Evolutionary conservation across 2,888 invertebrate species (phyloP).

Genomic region (Pandemis corylana): DNA sequence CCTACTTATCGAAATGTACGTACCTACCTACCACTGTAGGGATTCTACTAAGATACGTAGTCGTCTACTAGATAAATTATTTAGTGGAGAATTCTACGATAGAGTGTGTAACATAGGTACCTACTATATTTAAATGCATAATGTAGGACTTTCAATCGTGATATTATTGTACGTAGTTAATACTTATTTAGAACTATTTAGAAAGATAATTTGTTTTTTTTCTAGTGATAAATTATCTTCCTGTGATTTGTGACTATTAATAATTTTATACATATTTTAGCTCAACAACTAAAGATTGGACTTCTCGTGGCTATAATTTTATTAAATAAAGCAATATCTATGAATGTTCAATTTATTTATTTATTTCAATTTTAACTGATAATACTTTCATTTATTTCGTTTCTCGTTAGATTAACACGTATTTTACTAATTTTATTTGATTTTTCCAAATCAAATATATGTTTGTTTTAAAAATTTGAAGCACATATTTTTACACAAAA

Average conservation of each 20-base stretch:
- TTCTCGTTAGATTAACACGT: too few species aligned
- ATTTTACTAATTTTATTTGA: too few species aligned
- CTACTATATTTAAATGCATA: constrained; percentile 32
- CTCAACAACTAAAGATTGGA: constrained; percentile 73
- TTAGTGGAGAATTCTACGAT: constrained; percentile 32
- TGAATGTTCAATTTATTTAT: constrained; percentile 46
- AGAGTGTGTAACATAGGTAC: constrained; percentile 39
- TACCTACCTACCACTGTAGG: constrained; percentile 53
- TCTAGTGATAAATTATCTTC: constrained; percentile 73
- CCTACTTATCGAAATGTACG: constrained; percentile 58
- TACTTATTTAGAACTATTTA: constrained; percentile 62
- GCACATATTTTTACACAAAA: too few species aligned
- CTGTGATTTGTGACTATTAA: constrained; percentile 81
- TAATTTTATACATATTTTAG: constrained; percentile 80
- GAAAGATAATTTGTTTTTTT: constrained; percentile 67
- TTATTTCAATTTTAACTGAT: constrained; percentile 19
- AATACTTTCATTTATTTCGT: too few species aligned
- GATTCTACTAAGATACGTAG: constrained; percentile 43
- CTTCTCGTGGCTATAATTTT: constrained; percentile 79
- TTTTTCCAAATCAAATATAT: too few species aligned
- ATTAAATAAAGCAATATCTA: constrained; percentile 79
- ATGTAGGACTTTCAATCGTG: constrained; percentile 69
- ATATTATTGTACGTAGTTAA: constrained; percentile 60
- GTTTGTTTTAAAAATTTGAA: too few species aligned
- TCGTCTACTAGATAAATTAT: constrained; percentile 36